A percentile compares a stretch with the other conserved stretches of the same genome.
Conservation (phyloP, 2,888 invertebrate species). For the Busseola fusca region DNA sequence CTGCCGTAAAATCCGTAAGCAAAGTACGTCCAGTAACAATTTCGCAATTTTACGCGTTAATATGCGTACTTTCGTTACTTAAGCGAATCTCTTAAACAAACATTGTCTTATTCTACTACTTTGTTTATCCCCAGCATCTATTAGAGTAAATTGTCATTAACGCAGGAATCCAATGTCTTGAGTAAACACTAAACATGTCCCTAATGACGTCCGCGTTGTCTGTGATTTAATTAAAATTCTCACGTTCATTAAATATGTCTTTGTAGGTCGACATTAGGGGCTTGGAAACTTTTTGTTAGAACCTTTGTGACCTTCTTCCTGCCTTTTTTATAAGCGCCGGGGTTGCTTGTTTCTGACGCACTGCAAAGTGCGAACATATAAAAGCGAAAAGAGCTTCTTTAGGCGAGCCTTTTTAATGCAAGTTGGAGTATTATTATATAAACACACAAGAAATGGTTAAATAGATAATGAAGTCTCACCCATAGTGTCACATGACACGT, state of each 20-base stretch:
- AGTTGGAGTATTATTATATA: conserved; percentile 32
- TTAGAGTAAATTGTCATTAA: conserved; percentile 62
- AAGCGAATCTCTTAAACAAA: conserved; percentile 36
- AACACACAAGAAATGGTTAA: conserved; percentile 32
- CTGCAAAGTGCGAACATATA: conserved; percentile 49
- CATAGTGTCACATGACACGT: conserved; percentile 20
- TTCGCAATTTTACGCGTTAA: conserved; percentile 38
- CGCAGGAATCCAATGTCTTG: conserved; percentile 60
- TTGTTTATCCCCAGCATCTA: conserved; percentile 51
- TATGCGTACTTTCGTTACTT: conserved; percentile 35
- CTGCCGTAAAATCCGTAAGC: conserved; percentile 31
- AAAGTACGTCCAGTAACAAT: conserved; percentile 28
- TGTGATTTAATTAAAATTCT: conserved; percentile 66
- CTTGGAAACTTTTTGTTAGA: conserved; percentile 54
- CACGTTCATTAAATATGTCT: conserved; percentile 57
- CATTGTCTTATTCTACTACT: conserved; percentile 51
- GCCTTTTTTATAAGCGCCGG: conserved; percentile 51
- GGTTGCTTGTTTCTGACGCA: conserved; percentile 51
- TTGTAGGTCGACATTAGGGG: conserved; percentile 48
- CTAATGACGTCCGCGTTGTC: conserved; percentile 59
- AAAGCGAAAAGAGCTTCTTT: conserved; percentile 45
- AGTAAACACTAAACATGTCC: conserved; percentile 63
- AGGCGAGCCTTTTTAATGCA: conserved; percentile 45
- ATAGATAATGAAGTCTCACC: conserved; percentile 31
- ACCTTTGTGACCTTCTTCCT: conserved; percentile 42